A percentile compares a stretch with the other conserved stretches of the same genome.
phyloP scores from a whole-genome alignment of 2,888 invertebrate genomes.

The Copidosoma aretas region DNA sequence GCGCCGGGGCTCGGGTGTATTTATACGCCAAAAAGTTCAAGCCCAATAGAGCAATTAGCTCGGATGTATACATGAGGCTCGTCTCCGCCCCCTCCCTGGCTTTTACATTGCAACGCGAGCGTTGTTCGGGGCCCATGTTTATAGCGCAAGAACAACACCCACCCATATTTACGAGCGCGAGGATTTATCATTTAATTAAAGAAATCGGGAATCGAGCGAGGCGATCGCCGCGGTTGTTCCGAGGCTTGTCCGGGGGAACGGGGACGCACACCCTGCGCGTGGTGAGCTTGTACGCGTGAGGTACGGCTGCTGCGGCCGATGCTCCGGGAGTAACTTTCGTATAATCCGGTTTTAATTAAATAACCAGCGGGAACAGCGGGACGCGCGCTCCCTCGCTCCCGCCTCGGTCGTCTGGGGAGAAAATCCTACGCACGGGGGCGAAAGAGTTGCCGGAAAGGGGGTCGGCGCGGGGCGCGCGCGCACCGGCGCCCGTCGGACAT shows the following conservation, averaged over 20 bases:
- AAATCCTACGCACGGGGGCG: conserved; percentile 21
- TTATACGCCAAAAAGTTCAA: conserved; percentile 45
- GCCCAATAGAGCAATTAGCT: conserved; percentile 55
- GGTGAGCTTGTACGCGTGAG: too few relatives aligned
- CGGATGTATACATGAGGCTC: conserved; percentile 45
- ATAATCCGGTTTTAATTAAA: conserved; percentile 62
- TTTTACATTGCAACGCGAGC: too few relatives aligned
- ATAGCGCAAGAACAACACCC: too few relatives aligned
- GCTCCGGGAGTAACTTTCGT: conserved; percentile 37
- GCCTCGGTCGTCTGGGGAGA: conserved; percentile 22
- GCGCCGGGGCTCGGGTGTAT: conserved; percentile 5
- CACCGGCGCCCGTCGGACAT: conserved; percentile 40
- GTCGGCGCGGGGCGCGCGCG: conserved; percentile 25
- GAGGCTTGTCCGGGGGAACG: too few relatives aligned
- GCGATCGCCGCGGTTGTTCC: too few relatives aligned
- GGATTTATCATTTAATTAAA: too few relatives aligned
- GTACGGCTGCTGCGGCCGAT: too few relatives aligned
- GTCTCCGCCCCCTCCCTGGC: conserved; percentile 12
- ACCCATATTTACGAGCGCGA: too few relatives aligned
- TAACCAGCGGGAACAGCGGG: conserved; percentile 46
- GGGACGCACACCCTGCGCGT: neutral
- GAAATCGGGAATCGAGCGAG: too few relatives aligned
- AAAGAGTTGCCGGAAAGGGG: conserved; percentile 25
- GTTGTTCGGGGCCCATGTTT: too few relatives aligned
- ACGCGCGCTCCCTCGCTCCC: neutral